Conservation (phyloP, 2,888 invertebrate genomes). For the Sinotaia quadrata region DNA sequence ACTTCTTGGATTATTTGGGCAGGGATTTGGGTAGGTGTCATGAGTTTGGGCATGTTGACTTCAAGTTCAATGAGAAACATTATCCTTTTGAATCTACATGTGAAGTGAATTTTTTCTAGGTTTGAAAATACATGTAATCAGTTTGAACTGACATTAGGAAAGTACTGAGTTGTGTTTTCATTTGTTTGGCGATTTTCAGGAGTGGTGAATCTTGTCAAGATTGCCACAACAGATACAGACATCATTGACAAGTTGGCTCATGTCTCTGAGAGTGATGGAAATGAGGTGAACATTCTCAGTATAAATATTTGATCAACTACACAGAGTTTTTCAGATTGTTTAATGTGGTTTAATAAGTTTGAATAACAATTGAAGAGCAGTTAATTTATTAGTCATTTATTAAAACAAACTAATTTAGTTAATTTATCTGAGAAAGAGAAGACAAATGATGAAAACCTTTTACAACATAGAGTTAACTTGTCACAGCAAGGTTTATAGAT, state of each 20-base stretch:
- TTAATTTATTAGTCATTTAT: too few species aligned
- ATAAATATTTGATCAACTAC: too few species aligned
- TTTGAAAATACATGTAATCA: neutral
- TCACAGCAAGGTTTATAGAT: too few species aligned
- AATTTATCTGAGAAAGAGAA: too few species aligned
- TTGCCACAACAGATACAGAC: slow-evolving; percentile 54
- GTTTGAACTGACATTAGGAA: neutral
- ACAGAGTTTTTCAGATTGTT: too few species aligned
- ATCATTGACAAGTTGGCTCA: slow-evolving; percentile 48
- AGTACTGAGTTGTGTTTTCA: too few species aligned
- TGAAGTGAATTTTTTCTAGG: neutral
- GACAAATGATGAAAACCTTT: too few species aligned
- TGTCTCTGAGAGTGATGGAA: slow-evolving; percentile 36
- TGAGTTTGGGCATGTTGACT: neutral
- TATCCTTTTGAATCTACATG: neutral
- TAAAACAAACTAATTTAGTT: too few species aligned
- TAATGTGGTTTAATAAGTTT: too few species aligned
- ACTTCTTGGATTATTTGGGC: slow-evolving; percentile 64
- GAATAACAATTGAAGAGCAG: too few species aligned
- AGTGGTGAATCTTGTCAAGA: slow-evolving; percentile 59
- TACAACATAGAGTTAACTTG: too few species aligned
- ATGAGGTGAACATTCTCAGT: too few species aligned
- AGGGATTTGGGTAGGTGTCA: slow-evolving; percentile 54
- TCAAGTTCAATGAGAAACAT: neutral
- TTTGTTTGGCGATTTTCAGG: slow-evolving; percentile 42